Conservation (phyloP, 2,888 invertebrate species). For the Trypoxylon attenuatum region DNA sequence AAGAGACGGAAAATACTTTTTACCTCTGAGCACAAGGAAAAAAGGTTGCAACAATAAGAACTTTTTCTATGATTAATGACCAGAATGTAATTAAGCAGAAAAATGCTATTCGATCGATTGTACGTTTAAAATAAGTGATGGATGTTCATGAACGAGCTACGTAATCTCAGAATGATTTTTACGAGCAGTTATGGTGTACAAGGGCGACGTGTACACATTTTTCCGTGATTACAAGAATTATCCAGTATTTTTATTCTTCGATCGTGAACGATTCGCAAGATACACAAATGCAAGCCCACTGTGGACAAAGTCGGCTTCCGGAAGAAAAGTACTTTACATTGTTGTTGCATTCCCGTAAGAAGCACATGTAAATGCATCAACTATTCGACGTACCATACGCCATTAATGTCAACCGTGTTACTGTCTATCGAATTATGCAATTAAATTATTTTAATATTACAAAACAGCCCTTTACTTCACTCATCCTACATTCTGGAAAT, state of each 20-base stretch:
- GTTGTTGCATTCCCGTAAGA: slow-evolving; percentile 18
- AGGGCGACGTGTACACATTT: neutral
- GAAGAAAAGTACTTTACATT: slow-evolving; percentile 2
- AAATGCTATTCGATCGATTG: too few species aligned
- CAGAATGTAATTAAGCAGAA: too few species aligned
- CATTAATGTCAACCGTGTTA: slow-evolving; percentile 62
- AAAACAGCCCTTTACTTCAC: slow-evolving; percentile 2
- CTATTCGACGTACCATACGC: slow-evolving; percentile 42
- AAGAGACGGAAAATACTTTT: too few species aligned
- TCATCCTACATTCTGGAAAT: too few species aligned
- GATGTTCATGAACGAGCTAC: slow-evolving; percentile 4
- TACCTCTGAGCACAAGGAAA: too few species aligned
- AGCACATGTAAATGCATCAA: slow-evolving; percentile 23
- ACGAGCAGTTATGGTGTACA: slow-evolving; percentile 5
- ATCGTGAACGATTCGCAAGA: slow-evolving; percentile 2
- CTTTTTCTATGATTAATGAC: too few species aligned
- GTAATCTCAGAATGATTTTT: slow-evolving; percentile 17
- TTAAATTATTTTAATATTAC: slow-evolving; percentile 72
- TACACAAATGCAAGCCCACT: slow-evolving; percentile 2
- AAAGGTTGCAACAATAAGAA: too few species aligned
- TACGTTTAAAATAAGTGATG: slow-evolving; percentile 9
- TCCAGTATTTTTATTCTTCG: slow-evolving; percentile 7
- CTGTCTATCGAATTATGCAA: slow-evolving; percentile 64
- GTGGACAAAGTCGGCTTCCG: slow-evolving; percentile 1
- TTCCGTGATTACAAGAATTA: slow-evolving; percentile 9